phyloP scores from a whole-genome alignment of 2,797 vertebrate genomes.

The Premnoplex brunnescens region DNA sequence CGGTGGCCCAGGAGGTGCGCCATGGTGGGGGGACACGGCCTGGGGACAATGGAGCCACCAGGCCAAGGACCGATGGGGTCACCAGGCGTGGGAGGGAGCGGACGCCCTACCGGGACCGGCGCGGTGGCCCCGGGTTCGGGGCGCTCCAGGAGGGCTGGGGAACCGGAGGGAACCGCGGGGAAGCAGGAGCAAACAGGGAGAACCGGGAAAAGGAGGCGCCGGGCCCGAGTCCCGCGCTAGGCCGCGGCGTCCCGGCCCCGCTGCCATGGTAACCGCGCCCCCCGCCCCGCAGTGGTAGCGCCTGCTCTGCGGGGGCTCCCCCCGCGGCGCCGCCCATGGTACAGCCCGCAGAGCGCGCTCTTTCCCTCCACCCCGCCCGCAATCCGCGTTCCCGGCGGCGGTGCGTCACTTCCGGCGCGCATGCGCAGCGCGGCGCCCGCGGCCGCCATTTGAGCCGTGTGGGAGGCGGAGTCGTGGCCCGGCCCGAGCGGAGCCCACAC shows the following conservation, averaged over 20 bases:
- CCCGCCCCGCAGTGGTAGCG: not conserved
- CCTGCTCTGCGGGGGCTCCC: fast-evolving
- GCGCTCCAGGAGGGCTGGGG: not conserved
- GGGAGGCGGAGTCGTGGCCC: not conserved
- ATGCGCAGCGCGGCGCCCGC: not conserved
- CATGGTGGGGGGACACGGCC: not conserved
- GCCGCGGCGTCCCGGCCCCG: not conserved
- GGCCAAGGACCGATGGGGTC: not conserved
- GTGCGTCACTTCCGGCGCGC: not conserved
- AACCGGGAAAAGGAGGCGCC: no score
- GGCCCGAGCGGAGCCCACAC: no score
- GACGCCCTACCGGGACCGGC: not conserved
- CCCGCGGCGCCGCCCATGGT: not conserved
- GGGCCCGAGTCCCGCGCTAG: no score
- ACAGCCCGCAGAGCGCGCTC: not conserved
- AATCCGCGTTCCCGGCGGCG: fast-evolving
- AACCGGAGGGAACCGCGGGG: not conserved
- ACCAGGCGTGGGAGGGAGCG: not conserved
- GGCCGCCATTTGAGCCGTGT: not conserved
- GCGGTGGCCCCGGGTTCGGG: not conserved
- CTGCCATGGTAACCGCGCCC: fast-evolving
- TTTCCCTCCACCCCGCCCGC: fast-evolving
- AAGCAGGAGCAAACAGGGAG: not conserved
- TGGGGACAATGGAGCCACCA: not conserved
- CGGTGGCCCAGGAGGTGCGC: not conserved